A percentile compares a stretch with the other conserved stretches of the same genome.
These are phyloP conservation scores for Ciona savignyi DNA, from an alignment of 23 tunicate species.

Conservation along the genomic window DNA sequence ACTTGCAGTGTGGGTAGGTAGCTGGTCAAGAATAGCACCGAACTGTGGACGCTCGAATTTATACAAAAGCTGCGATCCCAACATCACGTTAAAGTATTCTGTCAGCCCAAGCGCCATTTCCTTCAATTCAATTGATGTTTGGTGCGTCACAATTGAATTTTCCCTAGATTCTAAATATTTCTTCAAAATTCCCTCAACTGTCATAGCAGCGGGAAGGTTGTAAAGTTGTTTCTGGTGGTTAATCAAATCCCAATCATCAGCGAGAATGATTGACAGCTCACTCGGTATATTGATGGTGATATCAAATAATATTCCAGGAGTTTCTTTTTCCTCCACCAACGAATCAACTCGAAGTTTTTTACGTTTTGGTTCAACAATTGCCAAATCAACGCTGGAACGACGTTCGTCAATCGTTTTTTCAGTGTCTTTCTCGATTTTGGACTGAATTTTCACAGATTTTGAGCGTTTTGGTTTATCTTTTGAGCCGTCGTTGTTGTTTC, in stretches of 20 bases:
- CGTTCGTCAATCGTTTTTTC: too few species aligned
- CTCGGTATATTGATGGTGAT: too few species aligned
- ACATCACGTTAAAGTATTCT: constrained; percentile 76
- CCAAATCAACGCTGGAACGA: too few species aligned
- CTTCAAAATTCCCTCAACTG: constrained; percentile 51
- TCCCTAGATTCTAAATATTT: constrained; percentile 36
- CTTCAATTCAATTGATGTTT: background rate
- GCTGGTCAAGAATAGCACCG: constrained; percentile 57
- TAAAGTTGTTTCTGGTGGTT: constrained; percentile 46
- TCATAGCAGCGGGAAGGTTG: constrained; percentile 51
- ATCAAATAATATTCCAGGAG: too few species aligned
- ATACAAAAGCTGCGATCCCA: constrained; percentile 75
- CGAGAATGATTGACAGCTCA: constrained; percentile 42
- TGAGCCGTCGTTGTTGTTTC: background rate
- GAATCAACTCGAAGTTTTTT: too few species aligned
- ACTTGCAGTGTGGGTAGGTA: constrained; percentile 32
- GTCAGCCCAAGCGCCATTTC: constrained; percentile 58
- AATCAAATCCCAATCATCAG: constrained; percentile 75
- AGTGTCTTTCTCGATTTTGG: too few species aligned
- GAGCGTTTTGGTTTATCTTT: too few species aligned
- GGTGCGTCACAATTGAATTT: background rate
- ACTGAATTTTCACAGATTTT: too few species aligned
- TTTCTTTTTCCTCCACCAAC: too few species aligned
- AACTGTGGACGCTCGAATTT: constrained; percentile 92
- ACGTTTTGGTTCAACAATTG: too few species aligned